phyloP scores from a whole-genome alignment of 1,140 invertebrate genomes.

The Mesaphorura yosii region DNA sequence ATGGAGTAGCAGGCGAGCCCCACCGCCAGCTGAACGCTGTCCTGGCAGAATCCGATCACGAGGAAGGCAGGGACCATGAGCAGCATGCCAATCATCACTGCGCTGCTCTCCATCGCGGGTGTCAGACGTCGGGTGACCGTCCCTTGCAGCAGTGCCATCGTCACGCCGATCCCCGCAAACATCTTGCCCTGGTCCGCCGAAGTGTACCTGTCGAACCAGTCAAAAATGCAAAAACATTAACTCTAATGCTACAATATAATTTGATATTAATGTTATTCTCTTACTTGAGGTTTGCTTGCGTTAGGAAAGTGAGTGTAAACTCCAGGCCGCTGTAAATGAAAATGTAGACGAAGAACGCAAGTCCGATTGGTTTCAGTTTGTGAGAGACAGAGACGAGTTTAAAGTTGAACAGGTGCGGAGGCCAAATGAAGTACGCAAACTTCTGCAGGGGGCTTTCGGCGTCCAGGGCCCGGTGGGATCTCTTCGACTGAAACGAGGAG shows the following conservation, averaged over 20 bases:
- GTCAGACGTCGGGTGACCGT: conserved; percentile 68
- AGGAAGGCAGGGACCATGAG: conserved; percentile 27
- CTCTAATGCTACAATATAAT: neutral
- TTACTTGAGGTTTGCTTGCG: conserved; percentile 71
- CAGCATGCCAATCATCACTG: conserved; percentile 46
- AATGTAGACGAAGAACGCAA: conserved; percentile 86
- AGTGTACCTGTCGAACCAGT: no score
- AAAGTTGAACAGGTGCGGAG: conserved; percentile 52
- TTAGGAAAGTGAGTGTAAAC: conserved; percentile 94
- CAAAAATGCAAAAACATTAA: neutral
- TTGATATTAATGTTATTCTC: neutral
- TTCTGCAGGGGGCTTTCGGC: no score
- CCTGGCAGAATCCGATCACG: conserved; percentile 17
- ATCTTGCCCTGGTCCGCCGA: conserved; percentile 96
- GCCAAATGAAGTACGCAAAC: conserved; percentile 68
- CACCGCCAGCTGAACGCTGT: conserved; percentile 4
- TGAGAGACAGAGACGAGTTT: conserved; percentile 44
- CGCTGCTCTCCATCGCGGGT: conserved; percentile 58
- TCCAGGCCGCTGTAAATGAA: conserved; percentile 95
- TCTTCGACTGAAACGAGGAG: neutral
- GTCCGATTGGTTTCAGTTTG: conserved; percentile 58
- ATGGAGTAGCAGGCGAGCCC: conserved; percentile 26
- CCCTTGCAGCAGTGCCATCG: conserved; percentile 90
- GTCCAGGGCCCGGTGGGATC: no score
- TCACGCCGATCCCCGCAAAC: conserved; percentile 84